Percentiles rank a stretch among this genome's conserved stretches.
Conservation (phyloP, 2,797 vertebrate species). For the Moxostoma hubbsi region DNA sequence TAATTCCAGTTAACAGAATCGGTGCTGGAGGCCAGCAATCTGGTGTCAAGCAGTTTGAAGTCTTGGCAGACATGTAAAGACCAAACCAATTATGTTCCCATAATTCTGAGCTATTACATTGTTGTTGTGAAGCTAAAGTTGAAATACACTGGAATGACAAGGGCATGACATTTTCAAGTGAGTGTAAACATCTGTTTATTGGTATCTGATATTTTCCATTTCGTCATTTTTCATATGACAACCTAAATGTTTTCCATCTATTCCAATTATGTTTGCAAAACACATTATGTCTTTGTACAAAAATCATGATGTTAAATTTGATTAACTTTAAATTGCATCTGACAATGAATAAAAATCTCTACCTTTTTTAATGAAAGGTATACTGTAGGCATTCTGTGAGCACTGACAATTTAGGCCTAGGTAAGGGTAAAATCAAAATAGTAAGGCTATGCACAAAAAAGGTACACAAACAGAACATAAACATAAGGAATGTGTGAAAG, state of each 20-base stretch:
- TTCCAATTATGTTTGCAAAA: no score
- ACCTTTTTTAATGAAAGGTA: conserved; percentile 27
- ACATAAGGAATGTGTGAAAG: no score
- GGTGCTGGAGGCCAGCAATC: conserved; percentile 76
- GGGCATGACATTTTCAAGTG: background rate
- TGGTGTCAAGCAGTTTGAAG: conserved; percentile 74
- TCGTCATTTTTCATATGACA: background rate
- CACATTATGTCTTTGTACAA: background rate
- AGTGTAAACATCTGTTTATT: background rate
- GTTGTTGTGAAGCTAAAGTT: background rate
- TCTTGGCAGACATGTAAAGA: conserved; percentile 51
- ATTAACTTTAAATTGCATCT: background rate
- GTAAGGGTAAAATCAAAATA: background rate
- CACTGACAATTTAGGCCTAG: background rate
- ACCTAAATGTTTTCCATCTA: background rate
- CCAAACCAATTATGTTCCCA: background rate
- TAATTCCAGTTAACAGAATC: conserved; percentile 86
- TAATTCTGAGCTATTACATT: background rate
- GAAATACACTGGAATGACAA: background rate
- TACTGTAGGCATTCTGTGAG: conserved; percentile 16
- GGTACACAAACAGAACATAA: no score
- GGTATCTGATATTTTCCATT: background rate
- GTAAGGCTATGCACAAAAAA: background rate
- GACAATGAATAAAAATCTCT: conserved; percentile 5
- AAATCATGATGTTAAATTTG: background rate